These are phyloP conservation scores for Leptinotarsa tumamoca DNA, from an alignment of 2,888 invertebrate genomes.

Conservation along the genomic window DNA sequence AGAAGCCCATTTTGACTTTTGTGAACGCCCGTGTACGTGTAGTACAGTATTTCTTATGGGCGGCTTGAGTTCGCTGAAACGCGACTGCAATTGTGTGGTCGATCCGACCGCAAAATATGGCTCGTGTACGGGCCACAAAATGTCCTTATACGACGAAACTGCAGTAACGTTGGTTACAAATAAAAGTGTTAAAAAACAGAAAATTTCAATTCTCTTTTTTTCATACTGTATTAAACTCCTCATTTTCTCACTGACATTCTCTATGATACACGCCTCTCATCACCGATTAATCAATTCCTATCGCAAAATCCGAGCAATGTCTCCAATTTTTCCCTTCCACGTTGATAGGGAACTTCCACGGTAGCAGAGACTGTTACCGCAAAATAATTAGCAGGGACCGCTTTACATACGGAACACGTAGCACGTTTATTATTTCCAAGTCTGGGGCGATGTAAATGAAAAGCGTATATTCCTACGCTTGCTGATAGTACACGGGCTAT, in stretches of 20 bases:
- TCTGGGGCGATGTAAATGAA: constrained; percentile 35
- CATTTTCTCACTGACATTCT: background rate
- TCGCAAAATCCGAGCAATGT: background rate
- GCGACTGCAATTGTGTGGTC: no score
- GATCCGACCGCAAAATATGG: no score
- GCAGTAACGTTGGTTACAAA: no score
- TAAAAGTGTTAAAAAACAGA: no score
- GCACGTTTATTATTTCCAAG: constrained; percentile 40
- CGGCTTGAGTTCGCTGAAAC: no score
- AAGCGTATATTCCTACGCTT: constrained; percentile 31
- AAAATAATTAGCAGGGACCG: constrained; percentile 37
- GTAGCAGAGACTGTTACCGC: constrained; percentile 33
- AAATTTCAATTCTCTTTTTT: no score
- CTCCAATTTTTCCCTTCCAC: background rate
- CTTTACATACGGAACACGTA: constrained; percentile 40
- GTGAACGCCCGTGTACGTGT: no score
- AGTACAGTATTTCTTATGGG: no score
- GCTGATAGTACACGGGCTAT: constrained; percentile 7
- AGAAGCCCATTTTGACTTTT: no score
- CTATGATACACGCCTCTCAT: background rate
- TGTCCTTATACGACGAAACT: no score
- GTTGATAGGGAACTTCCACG: constrained; percentile 19
- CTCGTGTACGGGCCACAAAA: no score
- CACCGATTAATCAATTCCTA: background rate
- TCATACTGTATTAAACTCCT: no score